These are phyloP conservation scores for Gastrophryne carolinensis DNA, from an alignment of 2,797 vertebrate genomes.

Conservation along the genomic window DNA sequence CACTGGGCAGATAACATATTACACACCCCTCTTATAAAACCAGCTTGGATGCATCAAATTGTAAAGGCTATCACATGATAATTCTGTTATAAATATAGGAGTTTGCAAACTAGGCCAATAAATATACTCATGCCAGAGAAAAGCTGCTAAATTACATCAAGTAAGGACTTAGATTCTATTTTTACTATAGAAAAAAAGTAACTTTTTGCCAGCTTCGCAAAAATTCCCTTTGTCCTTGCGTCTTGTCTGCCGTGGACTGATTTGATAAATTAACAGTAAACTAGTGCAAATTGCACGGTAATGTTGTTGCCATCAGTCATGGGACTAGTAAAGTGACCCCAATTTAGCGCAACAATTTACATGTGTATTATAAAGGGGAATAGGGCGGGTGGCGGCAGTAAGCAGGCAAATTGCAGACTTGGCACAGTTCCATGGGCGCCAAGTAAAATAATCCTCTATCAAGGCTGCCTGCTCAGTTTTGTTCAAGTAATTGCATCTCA, in stretches of 20 bases:
- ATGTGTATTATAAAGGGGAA: background rate
- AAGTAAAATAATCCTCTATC: conserved; percentile 13
- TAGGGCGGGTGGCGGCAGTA: background rate
- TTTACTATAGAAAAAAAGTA: background rate
- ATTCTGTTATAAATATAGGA: too few relatives aligned
- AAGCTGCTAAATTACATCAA: background rate
- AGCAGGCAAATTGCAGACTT: background rate
- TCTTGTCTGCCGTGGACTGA: background rate
- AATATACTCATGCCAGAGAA: background rate
- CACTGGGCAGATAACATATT: too few relatives aligned
- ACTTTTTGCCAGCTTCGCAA: conserved; percentile 20
- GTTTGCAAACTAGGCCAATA: too few relatives aligned
- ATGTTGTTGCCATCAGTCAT: conserved; percentile 9
- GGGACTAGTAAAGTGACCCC: background rate
- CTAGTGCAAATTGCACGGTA: conserved; percentile 15
- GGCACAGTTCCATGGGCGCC: background rate
- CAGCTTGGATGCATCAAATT: too few relatives aligned
- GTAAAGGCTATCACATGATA: too few relatives aligned
- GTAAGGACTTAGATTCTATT: background rate
- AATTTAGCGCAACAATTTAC: background rate
- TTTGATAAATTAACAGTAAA: conserved; percentile 38
- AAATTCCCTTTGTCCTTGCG: conserved; percentile 16
- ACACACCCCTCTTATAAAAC: too few relatives aligned
- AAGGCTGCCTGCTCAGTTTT: background rate
- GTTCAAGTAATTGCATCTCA: background rate